These are phyloP conservation scores for Lasioglossum albipes DNA, from an alignment of 1,140 invertebrate genomes.

Conservation along the genomic window DNA sequence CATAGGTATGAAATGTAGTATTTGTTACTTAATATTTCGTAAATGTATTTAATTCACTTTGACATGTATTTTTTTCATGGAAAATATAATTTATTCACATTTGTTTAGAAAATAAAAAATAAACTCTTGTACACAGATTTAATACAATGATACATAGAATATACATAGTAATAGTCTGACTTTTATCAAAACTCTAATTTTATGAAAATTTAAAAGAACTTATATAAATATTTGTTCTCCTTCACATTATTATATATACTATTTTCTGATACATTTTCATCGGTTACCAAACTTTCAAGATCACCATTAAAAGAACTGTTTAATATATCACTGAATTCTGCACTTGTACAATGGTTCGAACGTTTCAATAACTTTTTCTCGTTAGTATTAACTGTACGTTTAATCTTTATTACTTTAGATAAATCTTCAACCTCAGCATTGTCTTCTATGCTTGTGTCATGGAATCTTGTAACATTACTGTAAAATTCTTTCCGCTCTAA, in stretches of 20 bases:
- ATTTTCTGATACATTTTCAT: too few species aligned
- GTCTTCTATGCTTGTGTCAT: conserved; percentile 16
- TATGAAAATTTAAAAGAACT: too few species aligned
- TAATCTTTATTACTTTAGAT: neutral
- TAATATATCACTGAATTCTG: neutral
- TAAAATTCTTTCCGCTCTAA: neutral
- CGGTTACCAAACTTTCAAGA: too few species aligned
- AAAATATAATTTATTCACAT: neutral
- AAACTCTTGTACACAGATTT: too few species aligned
- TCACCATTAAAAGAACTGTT: neutral
- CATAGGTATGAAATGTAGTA: neutral
- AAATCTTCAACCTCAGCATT: neutral
- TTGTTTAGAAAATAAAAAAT: neutral
- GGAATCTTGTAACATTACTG: neutral
- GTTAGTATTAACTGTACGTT: neutral
- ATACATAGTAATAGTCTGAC: neutral
- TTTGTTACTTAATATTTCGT: too few species aligned
- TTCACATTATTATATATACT: too few species aligned
- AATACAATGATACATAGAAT: neutral
- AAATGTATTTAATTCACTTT: too few species aligned
- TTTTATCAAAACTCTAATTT: too few species aligned
- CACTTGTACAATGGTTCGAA: neutral
- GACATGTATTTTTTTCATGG: neutral
- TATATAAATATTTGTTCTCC: too few species aligned
- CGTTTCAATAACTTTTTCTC: neutral